Percentiles rank a stretch among this genome's conserved stretches.
phyloP scores from a whole-genome alignment of 2,888 invertebrate species.

The Acrobasis repandana region DNA sequence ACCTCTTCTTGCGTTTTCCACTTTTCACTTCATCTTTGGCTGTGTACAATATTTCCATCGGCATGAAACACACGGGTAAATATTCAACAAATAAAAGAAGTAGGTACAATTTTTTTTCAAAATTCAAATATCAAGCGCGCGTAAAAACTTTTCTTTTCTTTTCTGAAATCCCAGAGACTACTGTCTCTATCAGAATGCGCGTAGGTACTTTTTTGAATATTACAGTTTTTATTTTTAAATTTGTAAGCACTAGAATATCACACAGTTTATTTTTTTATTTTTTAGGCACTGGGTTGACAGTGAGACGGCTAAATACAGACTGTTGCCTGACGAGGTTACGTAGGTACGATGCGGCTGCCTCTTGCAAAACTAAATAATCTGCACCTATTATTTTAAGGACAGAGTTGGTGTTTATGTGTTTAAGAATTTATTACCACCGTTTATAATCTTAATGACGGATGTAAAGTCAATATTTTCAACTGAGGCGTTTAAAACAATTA shows the following conservation, averaged over 20 bases:
- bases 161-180: too few species aligned
- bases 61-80: neutral
- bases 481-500: too few species aligned
- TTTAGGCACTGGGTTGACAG: neutral
- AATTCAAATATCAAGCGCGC: constrained; percentile 8
- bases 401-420: neutral
- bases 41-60: neutral
- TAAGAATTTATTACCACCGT: neutral
- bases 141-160: neutral
- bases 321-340: constrained; percentile 8
- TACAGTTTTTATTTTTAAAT: neutral
- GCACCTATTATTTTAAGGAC: constrained; percentile 8
- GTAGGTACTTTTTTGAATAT: too few species aligned
- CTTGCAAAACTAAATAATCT: constrained; percentile 10
- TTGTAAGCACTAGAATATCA: neutral
- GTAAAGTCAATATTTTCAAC: neutral
- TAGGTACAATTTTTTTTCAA: too few species aligned
- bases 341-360: constrained; percentile 11
- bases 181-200: too few species aligned
- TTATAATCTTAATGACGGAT: neutral
- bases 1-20: neutral
- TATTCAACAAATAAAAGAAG: neutral
- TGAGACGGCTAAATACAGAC: constrained; percentile 11
- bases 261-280: neutral
- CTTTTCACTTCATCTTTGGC: neutral